These are phyloP conservation scores for Trichogramma dendrolimi DNA, from an alignment of 2,888 invertebrate species.

Conservation along the genomic window DNA sequence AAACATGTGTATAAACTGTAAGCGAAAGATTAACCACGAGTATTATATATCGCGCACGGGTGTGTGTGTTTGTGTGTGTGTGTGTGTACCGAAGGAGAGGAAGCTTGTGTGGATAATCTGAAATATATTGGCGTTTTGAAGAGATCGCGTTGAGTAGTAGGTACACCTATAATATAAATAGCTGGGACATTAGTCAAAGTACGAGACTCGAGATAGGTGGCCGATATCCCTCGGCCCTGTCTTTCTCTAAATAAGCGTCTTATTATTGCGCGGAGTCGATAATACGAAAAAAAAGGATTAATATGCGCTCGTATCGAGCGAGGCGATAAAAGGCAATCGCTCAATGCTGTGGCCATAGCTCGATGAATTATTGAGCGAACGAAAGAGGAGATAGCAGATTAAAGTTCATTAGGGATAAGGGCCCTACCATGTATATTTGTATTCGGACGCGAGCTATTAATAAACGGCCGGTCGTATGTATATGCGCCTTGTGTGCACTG, in stretches of 20 bases:
- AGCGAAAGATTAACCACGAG: neutral
- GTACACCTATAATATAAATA: conserved; percentile 49
- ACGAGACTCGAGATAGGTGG: conserved; percentile 19
- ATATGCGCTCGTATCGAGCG: no score
- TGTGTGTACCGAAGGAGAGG: conserved; percentile 6
- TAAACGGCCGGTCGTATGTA: no score
- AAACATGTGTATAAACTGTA: neutral
- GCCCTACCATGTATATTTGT: no score
- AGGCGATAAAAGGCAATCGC: neutral
- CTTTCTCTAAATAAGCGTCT: no score
- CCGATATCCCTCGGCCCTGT: no score
- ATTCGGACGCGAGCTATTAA: no score
- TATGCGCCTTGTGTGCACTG: no score
- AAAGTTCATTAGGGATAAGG: conserved; percentile 1
- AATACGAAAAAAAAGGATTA: no score
- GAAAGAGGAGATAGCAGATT: neutral
- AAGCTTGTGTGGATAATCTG: conserved; percentile 44
- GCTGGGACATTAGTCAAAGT: conserved; percentile 53
- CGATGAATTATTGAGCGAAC: no score
- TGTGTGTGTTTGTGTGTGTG: conserved; percentile 3
- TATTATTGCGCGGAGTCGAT: no score
- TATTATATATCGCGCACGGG: no score
- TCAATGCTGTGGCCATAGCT: neutral
- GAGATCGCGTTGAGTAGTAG: conserved; percentile 47
- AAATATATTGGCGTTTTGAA: conserved; percentile 53